Percentiles rank a stretch among this genome's conserved stretches.
Conservation (phyloP, 2,797 vertebrate species). For the Catharus ustulatus region DNA sequence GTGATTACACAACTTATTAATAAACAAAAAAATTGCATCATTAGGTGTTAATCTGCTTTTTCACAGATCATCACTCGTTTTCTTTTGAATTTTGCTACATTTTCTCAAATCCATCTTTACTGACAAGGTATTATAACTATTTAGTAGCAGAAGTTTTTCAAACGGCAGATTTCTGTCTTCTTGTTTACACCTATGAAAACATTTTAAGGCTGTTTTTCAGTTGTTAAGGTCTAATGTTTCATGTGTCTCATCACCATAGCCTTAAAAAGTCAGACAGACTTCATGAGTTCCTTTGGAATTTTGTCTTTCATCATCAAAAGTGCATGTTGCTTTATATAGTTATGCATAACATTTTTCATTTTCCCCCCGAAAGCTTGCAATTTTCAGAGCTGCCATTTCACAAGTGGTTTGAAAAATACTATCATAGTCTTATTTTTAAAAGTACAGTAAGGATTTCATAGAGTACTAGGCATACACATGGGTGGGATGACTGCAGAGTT, state of each 20-base stretch:
- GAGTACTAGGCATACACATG: background rate
- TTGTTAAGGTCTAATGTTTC: background rate
- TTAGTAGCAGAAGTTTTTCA: background rate
- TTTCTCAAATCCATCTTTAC: constrained; percentile 3
- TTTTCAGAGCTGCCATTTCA: background rate
- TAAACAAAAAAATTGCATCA: background rate
- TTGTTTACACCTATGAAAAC: background rate
- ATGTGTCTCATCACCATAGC: background rate
- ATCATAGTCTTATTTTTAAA: background rate
- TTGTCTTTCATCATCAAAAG: constrained; percentile 50
- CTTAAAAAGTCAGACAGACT: background rate
- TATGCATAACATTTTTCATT: background rate
- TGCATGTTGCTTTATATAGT: background rate
- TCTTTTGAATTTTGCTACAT: background rate
- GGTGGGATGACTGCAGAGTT: background rate
- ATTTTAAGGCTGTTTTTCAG: constrained; percentile 35
- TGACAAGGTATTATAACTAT: background rate
- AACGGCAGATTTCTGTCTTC: background rate
- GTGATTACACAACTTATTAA: background rate
- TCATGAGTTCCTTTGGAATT: constrained; percentile 11
- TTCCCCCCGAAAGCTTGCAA: background rate
- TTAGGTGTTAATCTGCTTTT: background rate
- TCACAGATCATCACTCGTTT: background rate
- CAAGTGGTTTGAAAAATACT: background rate
- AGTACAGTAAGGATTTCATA: background rate